Conservation (phyloP, 2,797 vertebrate genomes). For the Phataginus tetradactyla region DNA sequence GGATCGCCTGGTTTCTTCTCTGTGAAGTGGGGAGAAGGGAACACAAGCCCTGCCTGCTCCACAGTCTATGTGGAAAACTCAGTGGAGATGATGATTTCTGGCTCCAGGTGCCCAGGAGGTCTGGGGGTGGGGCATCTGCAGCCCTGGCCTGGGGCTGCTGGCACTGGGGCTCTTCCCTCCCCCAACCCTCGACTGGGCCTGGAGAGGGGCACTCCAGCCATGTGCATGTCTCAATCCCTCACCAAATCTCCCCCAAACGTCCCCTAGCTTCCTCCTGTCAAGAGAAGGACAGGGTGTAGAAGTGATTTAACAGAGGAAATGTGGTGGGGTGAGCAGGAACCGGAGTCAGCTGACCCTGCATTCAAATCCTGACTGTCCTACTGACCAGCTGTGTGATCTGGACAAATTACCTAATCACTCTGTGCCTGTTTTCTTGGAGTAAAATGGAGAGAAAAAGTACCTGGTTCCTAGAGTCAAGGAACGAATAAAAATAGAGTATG, state of each 20-base stretch:
- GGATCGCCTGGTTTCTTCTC: not conserved
- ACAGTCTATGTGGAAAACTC: not conserved
- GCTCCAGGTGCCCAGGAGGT: not conserved
- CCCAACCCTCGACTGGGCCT: fast-evolving
- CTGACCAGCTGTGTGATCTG: not conserved
- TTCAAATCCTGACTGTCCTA: not conserved
- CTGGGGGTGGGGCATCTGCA: not conserved
- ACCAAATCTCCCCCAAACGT: not conserved
- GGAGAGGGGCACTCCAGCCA: not conserved
- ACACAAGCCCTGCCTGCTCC: not conserved
- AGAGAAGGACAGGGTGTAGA: not conserved
- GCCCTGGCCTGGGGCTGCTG: not conserved
- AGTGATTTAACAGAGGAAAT: not conserved
- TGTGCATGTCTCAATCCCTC: not conserved
- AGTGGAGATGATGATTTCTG: not conserved
- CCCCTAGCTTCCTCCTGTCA: not conserved
- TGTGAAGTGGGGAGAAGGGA: not conserved
- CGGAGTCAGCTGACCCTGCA: not conserved
- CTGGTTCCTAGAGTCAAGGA: not conserved
- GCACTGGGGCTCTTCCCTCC: no score
- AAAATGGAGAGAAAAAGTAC: not conserved
- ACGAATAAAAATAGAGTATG: not conserved
- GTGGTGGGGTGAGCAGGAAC: not conserved
- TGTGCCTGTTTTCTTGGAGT: not conserved
- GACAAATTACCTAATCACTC: not conserved